phyloP scores from a whole-genome alignment of 2,888 invertebrate species.

The Trachelus stipa region DNA sequence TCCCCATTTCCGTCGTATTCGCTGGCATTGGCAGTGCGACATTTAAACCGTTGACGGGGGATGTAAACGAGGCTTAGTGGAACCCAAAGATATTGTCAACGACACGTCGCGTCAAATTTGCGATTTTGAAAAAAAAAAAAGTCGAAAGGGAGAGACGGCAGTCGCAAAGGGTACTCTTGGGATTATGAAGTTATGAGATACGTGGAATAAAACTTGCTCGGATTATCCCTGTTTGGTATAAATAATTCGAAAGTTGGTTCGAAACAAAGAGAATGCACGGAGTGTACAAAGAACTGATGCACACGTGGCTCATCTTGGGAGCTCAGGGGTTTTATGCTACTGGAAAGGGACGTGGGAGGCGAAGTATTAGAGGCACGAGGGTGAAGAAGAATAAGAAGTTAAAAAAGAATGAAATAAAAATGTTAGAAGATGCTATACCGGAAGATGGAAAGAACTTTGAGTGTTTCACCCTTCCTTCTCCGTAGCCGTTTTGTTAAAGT shows the following conservation, averaged over 20 bases:
- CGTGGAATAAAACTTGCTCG: background rate
- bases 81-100: background rate
- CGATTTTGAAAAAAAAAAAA: constrained; percentile 15
- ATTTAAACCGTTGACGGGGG: background rate
- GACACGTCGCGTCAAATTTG: background rate
- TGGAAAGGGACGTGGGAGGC: background rate
- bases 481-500: background rate
- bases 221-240: background rate
- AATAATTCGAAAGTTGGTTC: constrained; percentile 24
- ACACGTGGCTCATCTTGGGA: constrained; percentile 9
- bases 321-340: constrained; percentile 10
- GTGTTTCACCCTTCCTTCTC: background rate
- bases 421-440: constrained; percentile 16
- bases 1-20: no score
- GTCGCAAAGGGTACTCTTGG: background rate
- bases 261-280: constrained; percentile 25
- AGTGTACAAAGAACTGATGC: constrained; percentile 19
- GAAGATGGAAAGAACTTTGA: background rate
- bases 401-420: constrained; percentile 21
- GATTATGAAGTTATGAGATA: background rate
- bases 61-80: background rate
- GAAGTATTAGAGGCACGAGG: background rate
- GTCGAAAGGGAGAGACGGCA: constrained; percentile 14
- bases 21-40: background rate
- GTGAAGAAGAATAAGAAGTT: background rate